Conservation (phyloP, 1,140 invertebrate genomes). For the Archivesica marissinica region DNA sequence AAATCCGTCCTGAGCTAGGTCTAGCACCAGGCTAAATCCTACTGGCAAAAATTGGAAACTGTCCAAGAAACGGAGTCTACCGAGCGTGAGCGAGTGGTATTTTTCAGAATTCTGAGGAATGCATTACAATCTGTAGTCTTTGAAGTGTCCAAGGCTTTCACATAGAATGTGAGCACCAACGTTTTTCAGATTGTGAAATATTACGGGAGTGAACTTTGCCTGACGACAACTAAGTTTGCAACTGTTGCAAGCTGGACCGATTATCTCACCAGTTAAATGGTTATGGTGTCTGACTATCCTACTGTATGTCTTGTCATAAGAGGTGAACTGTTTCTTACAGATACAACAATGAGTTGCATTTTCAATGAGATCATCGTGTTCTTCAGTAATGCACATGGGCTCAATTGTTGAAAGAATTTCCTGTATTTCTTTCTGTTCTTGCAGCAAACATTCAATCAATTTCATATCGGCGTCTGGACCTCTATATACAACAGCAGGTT, state of each 20-base stretch:
- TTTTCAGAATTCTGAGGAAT: constrained; percentile 82
- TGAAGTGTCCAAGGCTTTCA: constrained; percentile 70
- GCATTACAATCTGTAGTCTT: constrained; percentile 75
- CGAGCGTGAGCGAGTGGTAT: constrained; percentile 61
- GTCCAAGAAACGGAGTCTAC: constrained; percentile 55
- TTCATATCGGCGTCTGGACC: too few relatives aligned
- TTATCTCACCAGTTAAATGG: constrained; percentile 55
- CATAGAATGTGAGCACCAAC: constrained; percentile 82
- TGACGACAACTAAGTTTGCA: constrained; percentile 46
- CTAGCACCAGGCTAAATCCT: constrained; percentile 21
- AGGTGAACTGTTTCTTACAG: too few relatives aligned
- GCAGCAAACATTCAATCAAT: too few relatives aligned
- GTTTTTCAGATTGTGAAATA: constrained; percentile 82
- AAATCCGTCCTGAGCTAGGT: constrained; percentile 39
- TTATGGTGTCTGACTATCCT: constrained; percentile 39
- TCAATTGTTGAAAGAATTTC: too few relatives aligned
- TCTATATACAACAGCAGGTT: too few relatives aligned
- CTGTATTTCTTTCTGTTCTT: too few relatives aligned
- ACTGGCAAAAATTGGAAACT: constrained; percentile 44
- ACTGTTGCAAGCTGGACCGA: too few relatives aligned
- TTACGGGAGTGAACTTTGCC: constrained; percentile 73
- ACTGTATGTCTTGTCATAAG: neutral
- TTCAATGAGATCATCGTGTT: too few relatives aligned
- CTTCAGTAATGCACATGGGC: too few relatives aligned
- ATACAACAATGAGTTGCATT: too few relatives aligned